Evolutionary conservation across 2,888 invertebrate genomes (phyloP), one percentile per base, ranked within the genome.

Genomic region (Pteria penguin): DNA sequence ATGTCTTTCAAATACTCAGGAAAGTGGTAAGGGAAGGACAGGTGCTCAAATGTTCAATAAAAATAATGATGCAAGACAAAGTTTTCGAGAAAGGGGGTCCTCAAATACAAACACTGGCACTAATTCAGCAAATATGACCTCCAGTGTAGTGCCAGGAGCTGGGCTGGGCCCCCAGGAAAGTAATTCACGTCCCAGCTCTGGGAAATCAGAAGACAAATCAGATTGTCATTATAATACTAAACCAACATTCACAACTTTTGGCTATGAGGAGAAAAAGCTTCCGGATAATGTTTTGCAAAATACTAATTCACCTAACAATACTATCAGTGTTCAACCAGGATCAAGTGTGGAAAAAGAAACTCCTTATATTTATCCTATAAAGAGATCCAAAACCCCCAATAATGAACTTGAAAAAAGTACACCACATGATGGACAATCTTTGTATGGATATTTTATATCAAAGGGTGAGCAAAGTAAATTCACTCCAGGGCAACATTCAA

Each of bases 31-130:
- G 8, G 8, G 11, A 33, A 52, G 68, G 29, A 14, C 36, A 24
- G 45, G 5, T 4, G 52, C 66, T 5, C 45, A 66, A 26, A 29
- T 24, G 8, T 68, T 68, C 26, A 33, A 33, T 4, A 63, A 68
- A 75, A 57, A 52, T 24, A 70, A 29, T 61, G 62, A 61, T 65
- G 71, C 58, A 70, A 76, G 76, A 70, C 81, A 82, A 82, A 85
- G 75, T 86, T 87, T 86, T 81, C 73, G 72, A 71, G 83, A 80
- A 82, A 81, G 86, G 84, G 85, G 85, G 79, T 83, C 82, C 81
- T 77, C 78, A 82, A 81, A 80, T 75, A 75, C 69, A 80, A 83
- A 69, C 61, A 73, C 73, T 58, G 72, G 75, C 36, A 75, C 52
- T 78, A 80, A 62, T 54, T 58, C 33, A 60, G 68, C 78, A 33